These are phyloP conservation scores for Virgularia gustaviana DNA, from an alignment of 92 coral and sea anemone genomes.

Conservation along the genomic window DNA sequence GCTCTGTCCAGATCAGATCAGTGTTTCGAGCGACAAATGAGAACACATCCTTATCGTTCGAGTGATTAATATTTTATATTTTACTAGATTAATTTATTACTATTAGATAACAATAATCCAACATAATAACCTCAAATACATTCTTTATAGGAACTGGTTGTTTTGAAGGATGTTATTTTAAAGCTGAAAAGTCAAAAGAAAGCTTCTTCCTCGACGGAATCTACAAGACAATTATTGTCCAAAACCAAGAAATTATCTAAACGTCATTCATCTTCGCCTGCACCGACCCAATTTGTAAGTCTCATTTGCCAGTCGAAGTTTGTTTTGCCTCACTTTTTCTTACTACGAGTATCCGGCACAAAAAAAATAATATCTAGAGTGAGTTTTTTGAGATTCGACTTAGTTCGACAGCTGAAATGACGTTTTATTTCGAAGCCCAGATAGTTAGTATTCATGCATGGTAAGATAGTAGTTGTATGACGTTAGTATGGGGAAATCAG, in stretches of 20 bases:
- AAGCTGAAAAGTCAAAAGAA: slow-evolving; percentile 36
- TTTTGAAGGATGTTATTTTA: slow-evolving; percentile 76
- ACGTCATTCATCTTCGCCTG: slow-evolving; percentile 56
- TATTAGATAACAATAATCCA: neutral
- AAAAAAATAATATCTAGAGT: neutral
- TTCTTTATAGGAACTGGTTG: slow-evolving; percentile 83
- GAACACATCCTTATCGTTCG: neutral
- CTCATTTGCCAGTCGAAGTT: no score
- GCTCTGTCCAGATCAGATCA: neutral
- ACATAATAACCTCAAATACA: neutral
- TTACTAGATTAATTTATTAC: no score
- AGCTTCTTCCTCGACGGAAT: slow-evolving; percentile 39
- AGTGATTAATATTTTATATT: neutral
- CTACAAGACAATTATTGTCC: slow-evolving; percentile 51
- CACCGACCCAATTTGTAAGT: slow-evolving; percentile 92
- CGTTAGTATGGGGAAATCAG: no score
- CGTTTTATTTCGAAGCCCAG: no score
- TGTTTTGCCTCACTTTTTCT: no score
- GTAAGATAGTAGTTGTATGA: no score
- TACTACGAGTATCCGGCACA: no score
- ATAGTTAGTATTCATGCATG: no score
- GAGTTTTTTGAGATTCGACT: neutral
- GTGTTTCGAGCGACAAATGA: no score
- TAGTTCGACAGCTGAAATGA: neutral
- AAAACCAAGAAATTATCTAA: slow-evolving; percentile 46